Evolutionary conservation across 1,140 invertebrate species (phyloP).

Genomic region (Drosophila nebulosa): DNA sequence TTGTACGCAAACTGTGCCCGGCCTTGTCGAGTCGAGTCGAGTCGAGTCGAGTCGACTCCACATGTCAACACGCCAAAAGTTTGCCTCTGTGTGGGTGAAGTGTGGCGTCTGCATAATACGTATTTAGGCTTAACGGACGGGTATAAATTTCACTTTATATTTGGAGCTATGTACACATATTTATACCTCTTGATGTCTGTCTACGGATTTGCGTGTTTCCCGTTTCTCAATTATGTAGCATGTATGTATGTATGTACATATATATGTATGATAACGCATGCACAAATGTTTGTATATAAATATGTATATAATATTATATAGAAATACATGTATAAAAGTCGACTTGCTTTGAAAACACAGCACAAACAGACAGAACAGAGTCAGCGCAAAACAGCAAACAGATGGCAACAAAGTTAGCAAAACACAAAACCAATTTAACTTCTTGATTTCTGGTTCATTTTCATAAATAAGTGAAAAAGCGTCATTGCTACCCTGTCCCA

Average conservation of each 20-base stretch:
- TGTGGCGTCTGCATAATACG: conserved; percentile 61
- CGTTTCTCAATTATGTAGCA: conserved; percentile 66
- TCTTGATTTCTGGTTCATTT: conserved; percentile 70
- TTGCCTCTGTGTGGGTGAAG: conserved; percentile 30
- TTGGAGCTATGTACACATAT: conserved; percentile 18
- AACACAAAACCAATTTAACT: conserved; percentile 76
- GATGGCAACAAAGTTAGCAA: conserved; percentile 63
- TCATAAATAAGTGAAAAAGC: conserved; percentile 69
- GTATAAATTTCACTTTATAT: conserved; percentile 73
- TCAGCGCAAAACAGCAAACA: conserved; percentile 42
- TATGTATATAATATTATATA: conserved; percentile 27
- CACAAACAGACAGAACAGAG: conserved; percentile 33
- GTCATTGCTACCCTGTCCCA: conserved; percentile 10
- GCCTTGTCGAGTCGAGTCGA: conserved; percentile 29
- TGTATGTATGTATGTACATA: not conserved
- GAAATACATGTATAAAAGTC: conserved; percentile 39
- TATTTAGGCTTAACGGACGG: conserved; percentile 60
- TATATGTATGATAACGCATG: not conserved
- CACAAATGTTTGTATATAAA: not conserved
- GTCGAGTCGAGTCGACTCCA: conserved; percentile 43
- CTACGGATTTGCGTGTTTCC: conserved; percentile 32
- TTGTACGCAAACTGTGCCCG: not conserved
- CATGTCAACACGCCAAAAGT: conserved; percentile 63
- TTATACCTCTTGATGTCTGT: not conserved
- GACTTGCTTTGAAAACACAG: conserved; percentile 53